Evolutionary conservation across 2,888 invertebrate species (phyloP).

Genomic region (Scaeva pyrastri): DNA sequence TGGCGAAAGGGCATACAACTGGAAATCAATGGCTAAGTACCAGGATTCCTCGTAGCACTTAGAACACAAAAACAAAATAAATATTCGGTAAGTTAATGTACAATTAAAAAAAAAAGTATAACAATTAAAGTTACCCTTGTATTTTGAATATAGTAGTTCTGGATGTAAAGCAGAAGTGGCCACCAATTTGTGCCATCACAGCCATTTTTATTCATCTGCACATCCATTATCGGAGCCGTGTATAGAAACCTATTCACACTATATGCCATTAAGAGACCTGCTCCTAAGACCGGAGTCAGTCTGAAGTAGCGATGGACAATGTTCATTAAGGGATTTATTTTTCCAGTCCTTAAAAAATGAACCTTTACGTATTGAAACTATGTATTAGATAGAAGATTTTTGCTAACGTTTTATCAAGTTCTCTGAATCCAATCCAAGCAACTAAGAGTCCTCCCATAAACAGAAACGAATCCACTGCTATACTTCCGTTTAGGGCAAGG

Average conservation of each 20-base stretch:
- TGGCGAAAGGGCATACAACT: constrained; percentile 85
- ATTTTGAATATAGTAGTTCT: constrained; percentile 81
- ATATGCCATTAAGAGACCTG: constrained; percentile 83
- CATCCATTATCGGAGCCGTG: constrained; percentile 82
- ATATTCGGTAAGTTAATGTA: no score
- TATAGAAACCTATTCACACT: constrained; percentile 83
- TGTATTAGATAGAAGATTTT: no score
- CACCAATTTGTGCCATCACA: constrained; percentile 83
- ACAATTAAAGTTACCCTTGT: background rate
- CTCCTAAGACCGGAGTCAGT: constrained; percentile 84
- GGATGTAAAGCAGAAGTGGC: constrained; percentile 83
- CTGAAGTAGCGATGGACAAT: constrained; percentile 80
- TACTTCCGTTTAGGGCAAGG: constrained; percentile 80
- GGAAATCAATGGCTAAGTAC: constrained; percentile 86
- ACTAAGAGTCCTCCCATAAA: constrained; percentile 85
- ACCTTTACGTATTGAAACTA: background rate
- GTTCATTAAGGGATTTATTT: constrained; percentile 77
- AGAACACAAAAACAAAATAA: background rate
- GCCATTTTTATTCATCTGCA: background rate
- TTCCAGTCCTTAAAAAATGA: constrained; percentile 71
- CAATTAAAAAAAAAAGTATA: no score
- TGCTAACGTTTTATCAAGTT: constrained; percentile 63
- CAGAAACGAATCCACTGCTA: constrained; percentile 86
- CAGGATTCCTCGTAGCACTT: constrained; percentile 85
- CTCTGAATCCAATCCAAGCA: constrained; percentile 77